phyloP scores from a whole-genome alignment of 2,797 vertebrate genomes.

The Naso thynnoides region DNA sequence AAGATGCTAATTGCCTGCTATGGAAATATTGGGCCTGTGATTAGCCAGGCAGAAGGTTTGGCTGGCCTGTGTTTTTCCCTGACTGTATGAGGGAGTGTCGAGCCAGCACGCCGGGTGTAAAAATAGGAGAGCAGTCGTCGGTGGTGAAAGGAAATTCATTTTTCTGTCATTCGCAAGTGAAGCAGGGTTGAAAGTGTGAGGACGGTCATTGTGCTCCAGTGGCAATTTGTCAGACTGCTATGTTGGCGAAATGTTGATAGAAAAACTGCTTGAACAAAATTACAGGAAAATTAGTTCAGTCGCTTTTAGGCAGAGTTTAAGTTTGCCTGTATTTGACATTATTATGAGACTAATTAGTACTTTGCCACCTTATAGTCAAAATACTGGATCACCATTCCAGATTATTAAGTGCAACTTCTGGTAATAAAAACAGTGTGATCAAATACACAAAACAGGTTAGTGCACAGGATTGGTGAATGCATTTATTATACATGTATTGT shows the following conservation, averaged over 20 bases:
- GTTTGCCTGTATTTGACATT: conserved; percentile 24
- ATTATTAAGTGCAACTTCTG: neutral
- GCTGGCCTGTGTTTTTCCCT: conserved; percentile 60
- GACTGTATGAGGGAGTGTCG: conserved; percentile 41
- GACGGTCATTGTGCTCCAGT: conserved; percentile 64
- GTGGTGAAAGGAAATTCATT: conserved; percentile 58
- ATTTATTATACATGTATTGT: conserved; percentile 11
- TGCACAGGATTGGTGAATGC: conserved; percentile 5
- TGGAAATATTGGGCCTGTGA: conserved; percentile 98
- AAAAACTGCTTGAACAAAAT: conserved; percentile 65
- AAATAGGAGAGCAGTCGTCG: conserved; percentile 45
- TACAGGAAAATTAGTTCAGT: conserved; percentile 64
- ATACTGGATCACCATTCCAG: conserved; percentile 7
- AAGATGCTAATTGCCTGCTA: conserved; percentile 98
- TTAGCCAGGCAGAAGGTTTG: conserved; percentile 84
- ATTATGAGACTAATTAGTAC: conserved; percentile 42
- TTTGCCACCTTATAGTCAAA: conserved; percentile 12
- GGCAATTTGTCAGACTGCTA: conserved; percentile 67
- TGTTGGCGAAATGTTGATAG: conserved; percentile 57
- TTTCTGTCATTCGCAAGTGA: conserved; percentile 45
- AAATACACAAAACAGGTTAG: conserved; percentile 1
- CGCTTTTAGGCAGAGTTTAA: conserved; percentile 46
- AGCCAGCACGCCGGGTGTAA: conserved; percentile 49
- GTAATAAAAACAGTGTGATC: neutral
- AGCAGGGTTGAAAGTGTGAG: conserved; percentile 48